A percentile compares a stretch with the other conserved stretches of the same genome.
phyloP scores from a whole-genome alignment of 2,113 vertebrate species.

The Myodes glareolus region DNA sequence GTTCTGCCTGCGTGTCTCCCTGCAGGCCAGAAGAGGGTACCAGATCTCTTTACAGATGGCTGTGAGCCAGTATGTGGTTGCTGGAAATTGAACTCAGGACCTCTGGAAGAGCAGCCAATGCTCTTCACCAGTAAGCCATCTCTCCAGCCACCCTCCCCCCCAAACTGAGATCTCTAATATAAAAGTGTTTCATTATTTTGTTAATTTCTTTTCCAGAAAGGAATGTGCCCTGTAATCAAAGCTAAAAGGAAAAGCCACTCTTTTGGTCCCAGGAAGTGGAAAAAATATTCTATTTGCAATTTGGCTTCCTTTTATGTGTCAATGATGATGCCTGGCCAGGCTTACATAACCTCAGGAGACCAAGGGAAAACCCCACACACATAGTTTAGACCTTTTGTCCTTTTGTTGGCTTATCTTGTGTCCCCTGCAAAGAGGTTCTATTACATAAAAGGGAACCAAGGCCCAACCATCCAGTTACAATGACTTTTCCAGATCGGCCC shows the following conservation, averaged over 20 bases:
- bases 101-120: too few species aligned
- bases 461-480: background rate
- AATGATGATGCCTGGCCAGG: background rate
- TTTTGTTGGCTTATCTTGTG: background rate
- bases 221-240: background rate
- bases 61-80: too few species aligned
- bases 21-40: too few species aligned
- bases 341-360: background rate
- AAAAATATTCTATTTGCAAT: background rate
- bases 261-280: background rate
- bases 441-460: background rate
- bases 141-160: too few species aligned
- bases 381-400: background rate
- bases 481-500: background rate
- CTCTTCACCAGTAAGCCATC: too few species aligned
- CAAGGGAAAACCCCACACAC: background rate
- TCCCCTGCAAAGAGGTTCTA: background rate
- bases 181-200: background rate
- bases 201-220: background rate
- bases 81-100: too few species aligned
- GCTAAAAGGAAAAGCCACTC: background rate
- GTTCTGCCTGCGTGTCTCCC: too few species aligned
- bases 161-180: background rate
- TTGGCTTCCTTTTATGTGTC: background rate
- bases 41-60: too few species aligned